Evolutionary conservation across 2,797 vertebrate genomes (phyloP).

Genomic region (Typhlichthys eigenmanni): DNA sequence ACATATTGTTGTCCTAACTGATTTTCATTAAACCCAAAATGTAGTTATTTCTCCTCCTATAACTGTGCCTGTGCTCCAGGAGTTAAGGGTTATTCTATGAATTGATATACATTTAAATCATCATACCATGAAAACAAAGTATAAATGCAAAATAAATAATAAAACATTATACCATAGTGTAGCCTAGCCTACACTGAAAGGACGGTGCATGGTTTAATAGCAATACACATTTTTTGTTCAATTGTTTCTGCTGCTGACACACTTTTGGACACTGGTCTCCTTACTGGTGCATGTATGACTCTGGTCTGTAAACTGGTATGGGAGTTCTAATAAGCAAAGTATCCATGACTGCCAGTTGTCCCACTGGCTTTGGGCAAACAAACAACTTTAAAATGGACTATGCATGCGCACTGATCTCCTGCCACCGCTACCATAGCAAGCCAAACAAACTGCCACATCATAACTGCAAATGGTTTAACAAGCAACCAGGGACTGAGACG

Average conservation of each 20-base stretch:
- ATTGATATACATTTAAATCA: conserved; percentile 33
- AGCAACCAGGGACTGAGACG: conserved; percentile 24
- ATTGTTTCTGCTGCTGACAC: conserved; percentile 9
- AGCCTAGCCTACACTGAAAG: neutral
- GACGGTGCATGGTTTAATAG: neutral
- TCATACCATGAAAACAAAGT: conserved; percentile 20
- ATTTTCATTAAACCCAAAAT: conserved; percentile 6
- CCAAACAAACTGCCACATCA: conserved; percentile 50
- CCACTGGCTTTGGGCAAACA: conserved; percentile 45
- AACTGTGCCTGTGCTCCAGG: conserved; percentile 11
- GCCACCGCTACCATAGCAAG: conserved; percentile 30
- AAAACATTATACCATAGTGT: conserved; percentile 3
- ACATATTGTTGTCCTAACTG: neutral
- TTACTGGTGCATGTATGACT: conserved; percentile 16
- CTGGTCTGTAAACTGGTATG: conserved; percentile 42
- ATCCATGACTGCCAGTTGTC: conserved; percentile 63
- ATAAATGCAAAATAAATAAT: conserved; percentile 21
- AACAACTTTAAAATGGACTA: conserved; percentile 47
- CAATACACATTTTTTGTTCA: too few relatives aligned
- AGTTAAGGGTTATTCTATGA: conserved; percentile 37
- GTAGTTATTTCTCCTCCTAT: conserved; percentile 5
- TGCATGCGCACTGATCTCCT: conserved; percentile 33
- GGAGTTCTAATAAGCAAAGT: conserved; percentile 42
- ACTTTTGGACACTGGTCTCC: neutral
- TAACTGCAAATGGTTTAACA: conserved; percentile 23